These are phyloP conservation scores for Balaenoptera acutorostrata DNA, from an alignment of 2,113 vertebrate genomes.

Conservation along the genomic window DNA sequence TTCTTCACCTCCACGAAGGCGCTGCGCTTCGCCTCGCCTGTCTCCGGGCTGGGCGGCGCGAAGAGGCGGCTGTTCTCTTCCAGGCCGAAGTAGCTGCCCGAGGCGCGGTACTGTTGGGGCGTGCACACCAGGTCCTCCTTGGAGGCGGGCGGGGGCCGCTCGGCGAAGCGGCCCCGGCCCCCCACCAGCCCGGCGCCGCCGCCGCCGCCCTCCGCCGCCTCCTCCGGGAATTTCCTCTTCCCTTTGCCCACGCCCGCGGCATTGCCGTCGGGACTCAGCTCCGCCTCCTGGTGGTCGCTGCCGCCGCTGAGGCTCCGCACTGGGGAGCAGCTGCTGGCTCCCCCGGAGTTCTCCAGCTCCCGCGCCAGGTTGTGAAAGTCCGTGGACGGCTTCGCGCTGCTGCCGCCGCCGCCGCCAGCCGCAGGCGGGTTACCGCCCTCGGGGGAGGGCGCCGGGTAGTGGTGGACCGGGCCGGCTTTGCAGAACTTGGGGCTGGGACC, in stretches of 20 bases:
- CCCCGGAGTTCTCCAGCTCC: slow-evolving; percentile 90
- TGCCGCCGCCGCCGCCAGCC: slow-evolving; percentile 52
- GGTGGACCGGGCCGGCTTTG: slow-evolving; percentile 68
- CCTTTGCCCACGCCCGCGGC: slow-evolving; percentile 52
- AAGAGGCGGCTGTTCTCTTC: slow-evolving; percentile 88
- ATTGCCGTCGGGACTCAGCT: slow-evolving; percentile 62
- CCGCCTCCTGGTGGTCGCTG: slow-evolving; percentile 61
- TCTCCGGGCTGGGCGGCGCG: slow-evolving; percentile 84
- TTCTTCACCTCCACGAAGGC: slow-evolving; percentile 97
- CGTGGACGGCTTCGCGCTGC: slow-evolving; percentile 87
- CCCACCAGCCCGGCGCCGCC: background rate
- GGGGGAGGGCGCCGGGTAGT: slow-evolving; percentile 66
- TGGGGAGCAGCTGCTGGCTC: slow-evolving; percentile 55
- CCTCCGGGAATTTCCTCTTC: slow-evolving; percentile 86
- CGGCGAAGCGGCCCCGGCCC: slow-evolving; percentile 53
- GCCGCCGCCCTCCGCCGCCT: slow-evolving; percentile 50
- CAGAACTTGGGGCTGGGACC: slow-evolving; percentile 67
- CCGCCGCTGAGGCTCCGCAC: slow-evolving; percentile 7
- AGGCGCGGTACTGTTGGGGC: slow-evolving; percentile 89
- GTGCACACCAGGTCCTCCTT: slow-evolving; percentile 91
- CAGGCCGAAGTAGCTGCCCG: slow-evolving; percentile 88
- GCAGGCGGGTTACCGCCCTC: slow-evolving; percentile 40
- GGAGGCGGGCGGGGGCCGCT: slow-evolving; percentile 77
- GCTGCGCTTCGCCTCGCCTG: slow-evolving; percentile 89
- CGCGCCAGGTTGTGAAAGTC: slow-evolving; percentile 96